Conservation (phyloP, 2,113 vertebrate species). For the Callopanchax toddi region DNA sequence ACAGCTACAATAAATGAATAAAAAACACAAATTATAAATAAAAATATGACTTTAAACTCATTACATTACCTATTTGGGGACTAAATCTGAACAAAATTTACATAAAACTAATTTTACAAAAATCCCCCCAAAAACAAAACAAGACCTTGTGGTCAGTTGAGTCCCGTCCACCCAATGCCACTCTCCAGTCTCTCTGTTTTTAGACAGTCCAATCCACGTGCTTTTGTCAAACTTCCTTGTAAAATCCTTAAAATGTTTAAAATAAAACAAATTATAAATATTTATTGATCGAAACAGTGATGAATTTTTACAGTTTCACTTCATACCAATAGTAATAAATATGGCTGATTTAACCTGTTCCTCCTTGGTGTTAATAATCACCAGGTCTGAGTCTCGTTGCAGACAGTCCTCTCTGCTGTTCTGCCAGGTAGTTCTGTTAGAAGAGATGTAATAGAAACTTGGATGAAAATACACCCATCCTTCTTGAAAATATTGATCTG, state of each 20-base stretch:
- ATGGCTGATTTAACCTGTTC: conserved; percentile 38
- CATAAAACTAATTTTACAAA: too few species aligned
- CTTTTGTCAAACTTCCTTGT: conserved; percentile 4
- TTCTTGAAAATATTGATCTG: conserved; percentile 9
- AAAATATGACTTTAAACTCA: too few species aligned
- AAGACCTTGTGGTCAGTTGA: conserved; percentile 1
- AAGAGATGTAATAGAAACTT: conserved; percentile 35
- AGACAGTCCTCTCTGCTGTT: conserved; percentile 34
- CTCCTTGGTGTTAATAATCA: conserved; percentile 41
- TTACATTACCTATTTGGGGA: too few species aligned
- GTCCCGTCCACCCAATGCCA: conserved; percentile 47
- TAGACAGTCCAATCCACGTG: conserved; percentile 28
- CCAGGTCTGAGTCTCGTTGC: conserved; percentile 33
- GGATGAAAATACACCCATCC: conserved; percentile 26
- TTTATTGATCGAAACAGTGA: too few species aligned
- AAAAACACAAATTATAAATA: too few species aligned
- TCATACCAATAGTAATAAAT: too few species aligned
- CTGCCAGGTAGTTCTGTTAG: conserved; percentile 5
- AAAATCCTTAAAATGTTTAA: conserved; percentile 34
- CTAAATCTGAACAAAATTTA: too few species aligned
- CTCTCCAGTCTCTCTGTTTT: neutral
- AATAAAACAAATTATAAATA: neutral
- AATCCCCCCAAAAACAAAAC: neutral
- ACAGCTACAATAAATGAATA: too few species aligned
- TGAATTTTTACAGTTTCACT: too few species aligned